Conservation (phyloP, 2,888 invertebrate species). For the Melolontha melolontha region DNA sequence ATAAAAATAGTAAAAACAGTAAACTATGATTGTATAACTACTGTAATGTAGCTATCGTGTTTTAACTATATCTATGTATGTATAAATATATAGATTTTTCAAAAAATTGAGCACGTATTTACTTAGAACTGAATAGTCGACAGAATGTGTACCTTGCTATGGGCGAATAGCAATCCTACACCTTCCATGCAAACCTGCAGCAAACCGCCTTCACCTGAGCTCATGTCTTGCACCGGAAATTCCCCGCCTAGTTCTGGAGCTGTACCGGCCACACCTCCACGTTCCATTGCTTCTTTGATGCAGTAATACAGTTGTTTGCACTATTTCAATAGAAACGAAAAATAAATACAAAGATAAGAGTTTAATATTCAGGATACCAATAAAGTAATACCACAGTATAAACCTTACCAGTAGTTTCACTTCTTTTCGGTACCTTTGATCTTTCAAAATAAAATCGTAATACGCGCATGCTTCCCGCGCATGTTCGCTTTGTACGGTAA, state of each 20-base stretch:
- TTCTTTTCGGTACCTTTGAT: too few species aligned
- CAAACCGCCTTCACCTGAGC: conserved; percentile 96
- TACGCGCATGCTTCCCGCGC: too few species aligned
- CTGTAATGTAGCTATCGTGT: conserved; percentile 23
- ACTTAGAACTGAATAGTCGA: conserved; percentile 26
- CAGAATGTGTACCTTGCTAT: conserved; percentile 89
- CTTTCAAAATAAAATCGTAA: too few species aligned
- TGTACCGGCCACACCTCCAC: conserved; percentile 79
- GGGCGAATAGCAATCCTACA: conserved; percentile 97
- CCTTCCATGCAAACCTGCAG: conserved; percentile 99
- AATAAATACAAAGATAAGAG: conserved; percentile 9
- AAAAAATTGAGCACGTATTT: conserved; percentile 32
- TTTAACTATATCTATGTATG: conserved; percentile 10
- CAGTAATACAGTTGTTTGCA: conserved; percentile 98
- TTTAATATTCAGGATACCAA: too few species aligned
- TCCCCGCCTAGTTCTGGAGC: conserved; percentile 88
- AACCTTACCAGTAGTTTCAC: too few species aligned
- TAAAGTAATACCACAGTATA: too few species aligned
- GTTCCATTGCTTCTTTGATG: conserved; percentile 99
- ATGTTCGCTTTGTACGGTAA: too few species aligned
- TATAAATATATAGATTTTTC: conserved; percentile 11
- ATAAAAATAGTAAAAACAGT: conserved; percentile 4
- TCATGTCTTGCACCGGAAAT: conserved; percentile 98
- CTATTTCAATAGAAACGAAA: conserved; percentile 66
- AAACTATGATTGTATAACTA: conserved; percentile 22